Evolutionary conservation across 2,113 vertebrate genomes (phyloP), one percentile per base, ranked within the genome.

Genomic region (Tricholaema leucomelas): DNA sequence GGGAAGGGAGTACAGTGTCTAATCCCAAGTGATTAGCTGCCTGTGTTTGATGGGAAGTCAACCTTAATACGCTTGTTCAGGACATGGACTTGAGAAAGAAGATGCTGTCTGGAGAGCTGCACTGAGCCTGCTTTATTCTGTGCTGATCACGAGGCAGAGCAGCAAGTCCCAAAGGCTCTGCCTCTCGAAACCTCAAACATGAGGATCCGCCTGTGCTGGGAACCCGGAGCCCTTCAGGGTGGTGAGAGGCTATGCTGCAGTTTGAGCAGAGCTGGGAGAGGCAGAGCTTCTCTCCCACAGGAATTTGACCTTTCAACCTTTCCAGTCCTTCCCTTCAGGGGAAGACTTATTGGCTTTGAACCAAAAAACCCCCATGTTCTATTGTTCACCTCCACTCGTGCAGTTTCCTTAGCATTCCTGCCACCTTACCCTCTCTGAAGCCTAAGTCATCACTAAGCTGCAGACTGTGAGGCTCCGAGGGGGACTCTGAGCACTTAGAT

Each of bases 21-120:
- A 78, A 67, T 36, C 61, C 72, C 65, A 72, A 81, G 81, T 58
- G 61, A 85, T 91, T 71, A 58, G 42, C 88, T 88, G 55, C 86
- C 74, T 59, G 89, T 35, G 58, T 91, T 96, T 89, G 75, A 72
- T 91, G 87, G 70, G 52, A 83, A 88, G 73, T 91, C 25, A 35
- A 77, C 81, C 63, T 84, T 63, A 81, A 36, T 27, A 64, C 84
- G 60, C 33, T 24, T 78, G 38, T 56, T 65, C 73, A 83, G 85
- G 82, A 71, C 72, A 79, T 2, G 5, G 58, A 40, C 88, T 87
- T 85, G 80, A 74, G 81, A 84, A 94, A 65, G 93, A 93, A 30
- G 42, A 12, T 77, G 46, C 55, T 91, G 65, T 70, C 81, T 80
- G 87, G 56, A 88, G 76, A 64, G 65, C 86, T 85, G 4, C 79